phyloP scores from a whole-genome alignment of 1,140 invertebrate genomes.

The Cataglyphis hispanica region DNA sequence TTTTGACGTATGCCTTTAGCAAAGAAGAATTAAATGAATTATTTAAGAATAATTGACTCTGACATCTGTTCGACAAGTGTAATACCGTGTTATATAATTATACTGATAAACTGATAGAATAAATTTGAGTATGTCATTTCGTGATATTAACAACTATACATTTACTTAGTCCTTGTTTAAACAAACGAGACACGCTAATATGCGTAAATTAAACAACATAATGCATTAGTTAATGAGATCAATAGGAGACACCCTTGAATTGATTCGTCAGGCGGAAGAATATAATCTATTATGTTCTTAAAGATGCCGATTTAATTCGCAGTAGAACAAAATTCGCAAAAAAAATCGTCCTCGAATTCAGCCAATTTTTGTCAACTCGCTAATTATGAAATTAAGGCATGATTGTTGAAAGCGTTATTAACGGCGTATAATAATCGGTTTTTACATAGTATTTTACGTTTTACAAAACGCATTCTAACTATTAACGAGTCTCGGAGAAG shows the following conservation, averaged over 20 bases:
- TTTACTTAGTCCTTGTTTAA: not conserved
- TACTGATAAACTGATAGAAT: not conserved
- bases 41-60: not conserved
- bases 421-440: not conserved
- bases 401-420: not conserved
- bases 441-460: not conserved
- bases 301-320: not conserved
- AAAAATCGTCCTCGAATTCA: not conserved
- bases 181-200: not conserved
- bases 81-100: not conserved
- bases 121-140: not conserved
- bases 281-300: constrained; percentile 7
- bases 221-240: not conserved
- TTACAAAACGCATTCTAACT: not conserved
- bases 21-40: not conserved
- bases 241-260: not conserved
- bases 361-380: not conserved
- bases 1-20: not conserved
- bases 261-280: constrained; percentile 1
- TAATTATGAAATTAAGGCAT: not conserved
- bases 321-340: not conserved
- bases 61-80: not conserved
- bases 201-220: constrained; percentile 11
- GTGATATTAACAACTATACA: not conserved
- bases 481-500: not conserved